A percentile compares a stretch with the other conserved stretches of the same genome.
Conservation (phyloP, 2,888 invertebrate species). For the Acrobasis consociella region DNA sequence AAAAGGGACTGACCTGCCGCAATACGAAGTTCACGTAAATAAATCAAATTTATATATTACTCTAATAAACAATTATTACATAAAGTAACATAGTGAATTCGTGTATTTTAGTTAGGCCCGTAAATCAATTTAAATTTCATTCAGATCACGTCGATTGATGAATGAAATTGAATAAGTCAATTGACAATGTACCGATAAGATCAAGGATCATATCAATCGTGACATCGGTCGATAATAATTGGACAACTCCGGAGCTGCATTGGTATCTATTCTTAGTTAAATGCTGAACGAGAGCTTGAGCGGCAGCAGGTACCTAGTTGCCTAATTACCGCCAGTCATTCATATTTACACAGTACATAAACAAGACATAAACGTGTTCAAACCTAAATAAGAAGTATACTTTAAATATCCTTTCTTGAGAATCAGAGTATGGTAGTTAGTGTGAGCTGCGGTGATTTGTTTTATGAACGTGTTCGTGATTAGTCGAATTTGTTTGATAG, state of each 20-base stretch:
- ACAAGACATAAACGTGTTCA: background rate
- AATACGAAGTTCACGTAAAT: constrained; percentile 23
- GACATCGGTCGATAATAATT: constrained; percentile 33
- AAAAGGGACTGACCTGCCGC: constrained; percentile 43
- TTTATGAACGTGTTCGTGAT: constrained; percentile 33
- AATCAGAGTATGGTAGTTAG: background rate
- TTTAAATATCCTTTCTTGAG: background rate
- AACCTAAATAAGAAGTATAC: background rate
- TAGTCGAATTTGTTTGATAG: constrained; percentile 50
- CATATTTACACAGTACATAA: no score
- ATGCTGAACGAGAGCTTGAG: background rate
- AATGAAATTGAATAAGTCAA: constrained; percentile 25
- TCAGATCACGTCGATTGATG: background rate
- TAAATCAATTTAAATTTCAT: background rate
- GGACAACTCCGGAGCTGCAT: constrained; percentile 28
- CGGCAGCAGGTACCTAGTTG: no score
- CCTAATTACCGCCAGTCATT: no score
- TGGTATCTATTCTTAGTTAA: constrained; percentile 36
- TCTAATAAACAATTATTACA: background rate
- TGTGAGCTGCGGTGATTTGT: constrained; percentile 9
- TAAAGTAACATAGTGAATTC: background rate
- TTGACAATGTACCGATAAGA: constrained; percentile 15
- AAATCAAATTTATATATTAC: background rate
- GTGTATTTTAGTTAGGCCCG: background rate
- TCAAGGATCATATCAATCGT: constrained; percentile 22